Base-by-base conservation (phyloP, 2,888 invertebrate genomes). In the Nomada hirtipes region DNA sequence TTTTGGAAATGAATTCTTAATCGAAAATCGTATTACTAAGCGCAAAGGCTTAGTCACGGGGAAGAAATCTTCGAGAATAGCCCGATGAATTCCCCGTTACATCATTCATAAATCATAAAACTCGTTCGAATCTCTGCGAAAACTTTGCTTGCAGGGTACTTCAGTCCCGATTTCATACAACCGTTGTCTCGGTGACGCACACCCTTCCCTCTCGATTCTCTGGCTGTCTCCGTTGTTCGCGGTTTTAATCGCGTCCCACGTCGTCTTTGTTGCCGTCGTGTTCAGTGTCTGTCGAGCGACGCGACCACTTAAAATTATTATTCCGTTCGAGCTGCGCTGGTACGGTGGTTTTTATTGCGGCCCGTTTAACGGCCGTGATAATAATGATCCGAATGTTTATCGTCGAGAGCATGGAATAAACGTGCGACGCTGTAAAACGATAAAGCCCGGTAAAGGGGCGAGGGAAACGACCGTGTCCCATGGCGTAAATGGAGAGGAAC, bases 381-480 rank as follows among this genome's bases (percentile, higher is more conserved):
- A 84, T 88, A 86, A 88, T 69, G 84, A 87, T 86, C 78, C 75
- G 69, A 78, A 86, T 88, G 83, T 88, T 88, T 88, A 88, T 79
- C 64, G 82, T 55, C 77, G 73, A 50, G 57, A 73, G 68, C 72
- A 77, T 67, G 79, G 79, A 85, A 79, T 88, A 88, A 83, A 52
- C 73, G 52, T 73, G 61, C 70, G 42, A 26, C 26, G 87, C 67
- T 75, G 87, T 87, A 84, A 87, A 87, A 71, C 85, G 85, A 88
- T 88, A 88, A 88, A 88, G 64, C 55, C 68, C 60, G 61, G n/a
- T 4, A 52, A 13, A 7, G 47, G 9, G 18, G 18, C 15, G 47
- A 63, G 36, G 68, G 63, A 55, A 83, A 69, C 73, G 80, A 83
- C 82, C 73, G 61, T 73, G 81, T 82, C 80, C 71, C 36, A 15